These are phyloP conservation scores for Ophion ellenae DNA, from an alignment of 2,888 invertebrate species.

Conservation along the genomic window DNA sequence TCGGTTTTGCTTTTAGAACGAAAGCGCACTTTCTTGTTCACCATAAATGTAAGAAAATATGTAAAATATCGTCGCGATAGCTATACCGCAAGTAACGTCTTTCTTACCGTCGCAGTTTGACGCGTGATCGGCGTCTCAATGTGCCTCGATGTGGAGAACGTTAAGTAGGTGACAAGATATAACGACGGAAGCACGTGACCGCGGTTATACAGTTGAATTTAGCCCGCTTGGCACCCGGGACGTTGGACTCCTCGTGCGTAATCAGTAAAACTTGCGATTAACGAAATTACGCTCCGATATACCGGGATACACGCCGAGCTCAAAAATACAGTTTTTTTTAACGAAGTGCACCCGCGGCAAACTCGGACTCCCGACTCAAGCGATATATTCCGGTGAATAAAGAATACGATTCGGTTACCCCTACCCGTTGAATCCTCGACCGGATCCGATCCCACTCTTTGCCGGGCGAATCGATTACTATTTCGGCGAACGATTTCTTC, in stretches of 20 bases:
- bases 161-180: constrained; percentile 63
- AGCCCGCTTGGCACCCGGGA: constrained; percentile 32
- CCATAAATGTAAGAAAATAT: constrained; percentile 17
- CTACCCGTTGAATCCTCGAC: constrained; percentile 40
- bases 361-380: constrained; percentile 62
- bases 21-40: not conserved
- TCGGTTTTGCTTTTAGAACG: not conserved
- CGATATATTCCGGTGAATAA: constrained; percentile 59
- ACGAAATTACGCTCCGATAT: constrained; percentile 17
- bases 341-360: constrained; percentile 58
- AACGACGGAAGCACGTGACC: constrained; percentile 62
- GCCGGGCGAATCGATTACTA: constrained; percentile 44
- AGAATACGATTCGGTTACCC: constrained; percentile 58
- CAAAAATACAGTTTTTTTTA: constrained; percentile 35
- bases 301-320: not conserved
- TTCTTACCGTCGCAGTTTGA: constrained; percentile 60
- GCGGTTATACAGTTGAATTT: constrained; percentile 45
- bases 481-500: constrained; percentile 46
- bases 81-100: constrained; percentile 45
- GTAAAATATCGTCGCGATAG: constrained; percentile 15
- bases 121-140: constrained; percentile 64
- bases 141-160: constrained; percentile 45
- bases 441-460: constrained; percentile 59
- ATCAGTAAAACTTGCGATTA: constrained; percentile 24
- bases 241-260: not conserved